Evolutionary conservation across 2,113 vertebrate species (phyloP), one percentile per base, ranked within the genome.

Genomic region (Eurystomus gularis): DNA sequence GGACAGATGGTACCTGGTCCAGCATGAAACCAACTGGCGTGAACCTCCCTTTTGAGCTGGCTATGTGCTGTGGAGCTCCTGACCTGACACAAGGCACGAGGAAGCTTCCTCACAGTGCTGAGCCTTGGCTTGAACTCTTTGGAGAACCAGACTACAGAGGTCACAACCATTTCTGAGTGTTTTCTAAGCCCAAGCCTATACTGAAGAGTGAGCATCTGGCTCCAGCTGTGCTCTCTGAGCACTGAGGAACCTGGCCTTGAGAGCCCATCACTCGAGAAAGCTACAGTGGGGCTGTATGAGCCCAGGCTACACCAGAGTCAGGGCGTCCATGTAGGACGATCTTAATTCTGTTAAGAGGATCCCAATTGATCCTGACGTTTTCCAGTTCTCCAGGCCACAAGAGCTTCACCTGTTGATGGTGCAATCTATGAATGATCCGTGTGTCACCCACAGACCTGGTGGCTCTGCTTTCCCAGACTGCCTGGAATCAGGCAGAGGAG

Each of bases 1-100:
- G n/a, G n/a, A 17, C 10, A 16, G 64, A 13, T 18, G 40, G 51
- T 8, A 37, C 35, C 71, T 37, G 57, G 8, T n/a, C 64, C 76
- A 42, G 39, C n/a, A 14, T 58, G 33, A 46, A 71, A 42, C 57
- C 44, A 54, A 4, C 55, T 3, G 29, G 26, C 18, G 58, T 13
- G 31, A 54, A 29, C 21, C 29, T 48, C 25, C 4, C 40, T 25
- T 64, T 2, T 17, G 85, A 66, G 44, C 39, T 76, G 69, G 19
- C 42, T 57, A 28, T 52, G 70, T 24, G 29, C 76, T 40, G 31
- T 13, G 54, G 19, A 37, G 64, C 9, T 75, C 64, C 82, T 49
- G 65, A 23, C 37, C 46, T 3, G 0, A 11, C 0, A 3, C 3
- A 3, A 44, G 71, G 62, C 33, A 17, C 0, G 5, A 40, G 48